phyloP scores from a whole-genome alignment of 2,888 invertebrate species.

The Phyllotreta striolata region DNA sequence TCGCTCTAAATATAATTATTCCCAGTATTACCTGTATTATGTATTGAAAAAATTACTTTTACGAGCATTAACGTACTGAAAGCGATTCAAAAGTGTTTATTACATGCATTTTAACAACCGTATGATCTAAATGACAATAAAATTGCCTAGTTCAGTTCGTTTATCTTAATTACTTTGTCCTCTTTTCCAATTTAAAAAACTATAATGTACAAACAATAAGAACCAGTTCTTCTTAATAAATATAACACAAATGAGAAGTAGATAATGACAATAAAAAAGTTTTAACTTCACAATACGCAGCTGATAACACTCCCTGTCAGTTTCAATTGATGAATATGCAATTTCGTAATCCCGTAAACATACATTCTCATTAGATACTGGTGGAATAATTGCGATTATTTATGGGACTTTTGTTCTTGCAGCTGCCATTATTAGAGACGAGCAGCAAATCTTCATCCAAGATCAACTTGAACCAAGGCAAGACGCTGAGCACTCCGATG shows the following conservation, averaged over 20 bases:
- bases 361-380: neutral
- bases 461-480: slow-evolving; percentile 55
- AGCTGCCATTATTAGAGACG: slow-evolving; percentile 59
- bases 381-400: slow-evolving; percentile 2
- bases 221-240: no score
- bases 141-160: slow-evolving; percentile 1
- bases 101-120: no score
- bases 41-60: no score
- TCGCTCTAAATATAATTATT: no score
- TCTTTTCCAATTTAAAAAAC: slow-evolving; percentile 1
- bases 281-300: no score
- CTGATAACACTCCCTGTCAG: neutral
- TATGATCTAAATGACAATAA: neutral
- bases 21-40: no score
- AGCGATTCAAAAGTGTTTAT: no score
- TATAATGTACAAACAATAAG: no score
- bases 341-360: neutral
- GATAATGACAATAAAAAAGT: no score
- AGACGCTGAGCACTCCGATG: slow-evolving; percentile 53
- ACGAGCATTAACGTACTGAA: no score
- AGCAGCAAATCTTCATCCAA: slow-evolving; percentile 55
- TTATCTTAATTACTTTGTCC: slow-evolving; percentile 11
- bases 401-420: slow-evolving; percentile 42
- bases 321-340: neutral
- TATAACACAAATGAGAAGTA: no score